These are phyloP conservation scores for Carduelis carduelis DNA, from an alignment of 2,797 vertebrate genomes.

Conservation along the genomic window DNA sequence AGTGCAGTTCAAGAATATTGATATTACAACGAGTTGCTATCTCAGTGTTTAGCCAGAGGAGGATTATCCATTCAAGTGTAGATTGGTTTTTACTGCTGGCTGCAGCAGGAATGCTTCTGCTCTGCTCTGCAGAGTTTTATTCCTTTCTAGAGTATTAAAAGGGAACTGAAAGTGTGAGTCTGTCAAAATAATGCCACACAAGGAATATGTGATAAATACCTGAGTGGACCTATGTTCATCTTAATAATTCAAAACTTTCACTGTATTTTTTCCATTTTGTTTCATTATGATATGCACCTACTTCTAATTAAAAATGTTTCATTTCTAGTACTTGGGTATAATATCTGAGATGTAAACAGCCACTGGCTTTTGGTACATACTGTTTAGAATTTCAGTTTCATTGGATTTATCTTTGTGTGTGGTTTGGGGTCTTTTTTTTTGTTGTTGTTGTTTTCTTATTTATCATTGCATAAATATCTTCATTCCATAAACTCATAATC, in stretches of 20 bases:
- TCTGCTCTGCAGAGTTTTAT: not conserved
- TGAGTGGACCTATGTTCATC: not conserved
- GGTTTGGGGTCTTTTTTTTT: not conserved
- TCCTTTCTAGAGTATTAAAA: not conserved
- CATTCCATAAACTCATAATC: not conserved
- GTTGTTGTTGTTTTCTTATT: not conserved
- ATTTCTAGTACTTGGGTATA: not conserved
- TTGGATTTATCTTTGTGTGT: not conserved
- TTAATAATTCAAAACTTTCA: not conserved
- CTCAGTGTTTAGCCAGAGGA: not conserved
- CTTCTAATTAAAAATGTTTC: not conserved
- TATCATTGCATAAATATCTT: not conserved
- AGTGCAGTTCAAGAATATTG: not conserved
- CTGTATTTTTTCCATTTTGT: not conserved
- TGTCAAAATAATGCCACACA: not conserved
- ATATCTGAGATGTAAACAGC: not conserved
- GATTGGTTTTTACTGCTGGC: not conserved
- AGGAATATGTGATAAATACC: not conserved
- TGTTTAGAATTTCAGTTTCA: not conserved
- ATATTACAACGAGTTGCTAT: not conserved
- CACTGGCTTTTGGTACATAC: not conserved
- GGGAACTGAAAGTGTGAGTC: not conserved
- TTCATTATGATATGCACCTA: too few species aligned
- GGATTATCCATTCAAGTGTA: not conserved
- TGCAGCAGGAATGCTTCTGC: not conserved